These are phyloP conservation scores for Platyrinchus mystaceus DNA, from an alignment of 2,797 vertebrate genomes.

Conservation along the genomic window DNA sequence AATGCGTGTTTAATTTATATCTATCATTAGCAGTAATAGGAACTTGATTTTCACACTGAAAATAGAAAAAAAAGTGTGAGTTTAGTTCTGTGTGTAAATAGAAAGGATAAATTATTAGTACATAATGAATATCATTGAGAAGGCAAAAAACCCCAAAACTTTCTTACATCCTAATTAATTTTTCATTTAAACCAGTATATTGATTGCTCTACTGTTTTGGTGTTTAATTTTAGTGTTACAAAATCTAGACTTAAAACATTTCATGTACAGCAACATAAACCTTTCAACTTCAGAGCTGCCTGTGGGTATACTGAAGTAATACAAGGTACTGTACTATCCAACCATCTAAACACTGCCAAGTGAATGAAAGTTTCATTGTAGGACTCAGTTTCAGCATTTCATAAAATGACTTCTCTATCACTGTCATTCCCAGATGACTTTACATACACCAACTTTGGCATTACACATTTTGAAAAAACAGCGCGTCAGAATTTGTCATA, in stretches of 20 bases:
- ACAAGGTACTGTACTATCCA: neutral
- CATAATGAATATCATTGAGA: neutral
- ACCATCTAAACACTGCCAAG: neutral
- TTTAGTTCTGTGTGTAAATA: neutral
- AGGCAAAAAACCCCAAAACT: accelerated
- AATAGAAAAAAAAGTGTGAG: neutral
- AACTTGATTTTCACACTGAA: neutral
- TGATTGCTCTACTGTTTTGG: neutral
- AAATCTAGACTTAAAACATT: neutral
- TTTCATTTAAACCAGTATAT: neutral
- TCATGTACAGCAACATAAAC: neutral
- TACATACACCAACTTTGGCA: neutral
- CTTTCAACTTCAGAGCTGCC: neutral
- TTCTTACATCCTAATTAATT: neutral
- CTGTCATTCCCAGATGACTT: neutral
- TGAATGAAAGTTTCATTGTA: neutral
- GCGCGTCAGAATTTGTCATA: neutral
- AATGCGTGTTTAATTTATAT: neutral
- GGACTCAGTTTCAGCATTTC: neutral
- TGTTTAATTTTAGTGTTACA: neutral
- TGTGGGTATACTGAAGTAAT: neutral
- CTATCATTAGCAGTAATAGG: neutral
- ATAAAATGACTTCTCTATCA: neutral
- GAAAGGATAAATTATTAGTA: neutral
- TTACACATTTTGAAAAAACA: accelerated